Base-by-base conservation (phyloP, 2,888 invertebrate genomes). In the Allophyes oxyacanthae region DNA sequence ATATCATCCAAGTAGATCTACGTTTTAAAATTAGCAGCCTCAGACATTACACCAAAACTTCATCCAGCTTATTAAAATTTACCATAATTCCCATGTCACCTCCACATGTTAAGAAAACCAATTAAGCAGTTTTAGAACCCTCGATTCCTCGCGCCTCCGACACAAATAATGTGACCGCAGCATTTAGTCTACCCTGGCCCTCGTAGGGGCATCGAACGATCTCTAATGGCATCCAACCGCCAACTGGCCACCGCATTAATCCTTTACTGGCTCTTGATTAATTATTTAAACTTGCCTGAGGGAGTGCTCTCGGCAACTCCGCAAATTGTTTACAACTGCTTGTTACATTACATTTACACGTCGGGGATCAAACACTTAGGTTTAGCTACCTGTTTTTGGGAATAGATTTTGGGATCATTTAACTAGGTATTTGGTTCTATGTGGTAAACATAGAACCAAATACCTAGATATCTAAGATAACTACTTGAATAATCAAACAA, bases 171-270 rank as follows among this genome's bases (percentile, higher is more conserved):
- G 87, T 82, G 88, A 88, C 91, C 91, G 68, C 91, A 86, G 84
- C 83, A 90, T 90, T 91, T 91, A 91, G 91, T 85, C 81, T 71
- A 4, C 55, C 62, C 64, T 77, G 65, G 72, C 75, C 75, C 77
- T 77, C 71, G 66, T 9, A 58, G 82, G 87, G 87, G 88, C 88
- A 88, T 90, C 88, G 90, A 90, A 87, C 87, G 88, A 84, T 87
- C 89, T 89, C 89, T 92, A 92, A 93, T 92, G 91, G 91, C 87
- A 90, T 89, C 85, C 88, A 81, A 90, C 92, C 92, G 86, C 92
- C 91, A 89, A 91, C 92, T 91, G 92, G 87, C 92, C 92, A 88
- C 91, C 88, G 84, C 92, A 91, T 91, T 92, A 93, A 93, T 93
- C 93, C 93, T 91, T 92, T 91, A 88, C 89, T 83, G 86, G 85